phyloP scores from a whole-genome alignment of 2,888 invertebrate genomes.

The Augiades crinisus region DNA sequence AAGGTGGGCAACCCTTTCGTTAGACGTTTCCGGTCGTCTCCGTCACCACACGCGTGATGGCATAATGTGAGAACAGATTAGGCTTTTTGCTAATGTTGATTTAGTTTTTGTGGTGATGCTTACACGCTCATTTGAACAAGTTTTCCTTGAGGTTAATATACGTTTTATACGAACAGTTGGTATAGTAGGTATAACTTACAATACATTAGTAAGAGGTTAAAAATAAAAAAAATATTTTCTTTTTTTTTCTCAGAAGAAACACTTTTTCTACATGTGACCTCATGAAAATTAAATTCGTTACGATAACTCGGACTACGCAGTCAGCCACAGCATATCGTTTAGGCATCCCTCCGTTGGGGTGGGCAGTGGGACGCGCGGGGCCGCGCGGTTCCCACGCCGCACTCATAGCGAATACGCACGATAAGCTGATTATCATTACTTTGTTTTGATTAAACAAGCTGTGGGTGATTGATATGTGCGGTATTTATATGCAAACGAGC shows the following conservation, averaged over 20 bases:
- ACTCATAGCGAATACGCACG: constrained; percentile 26
- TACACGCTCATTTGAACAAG: neutral
- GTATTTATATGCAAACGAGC: no score
- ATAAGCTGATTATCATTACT: constrained; percentile 14
- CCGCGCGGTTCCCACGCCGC: constrained; percentile 46
- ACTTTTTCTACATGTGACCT: no score
- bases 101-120: neutral
- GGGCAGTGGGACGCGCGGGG: constrained; percentile 35
- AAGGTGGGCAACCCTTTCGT: constrained; percentile 70
- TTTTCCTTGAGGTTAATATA: no score
- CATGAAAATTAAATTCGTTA: neutral
- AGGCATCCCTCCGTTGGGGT: constrained; percentile 19
- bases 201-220: neutral
- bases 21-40: constrained; percentile 55
- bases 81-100: constrained; percentile 25
- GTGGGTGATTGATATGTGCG: no score
- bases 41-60: constrained; percentile 53
- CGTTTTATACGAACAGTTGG: no score
- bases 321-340: neutral
- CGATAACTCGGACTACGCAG: neutral
- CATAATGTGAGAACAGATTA: constrained; percentile 45
- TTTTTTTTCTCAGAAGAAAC: no score
- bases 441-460: constrained; percentile 20
- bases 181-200: no score
- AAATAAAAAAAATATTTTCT: no score